These are phyloP conservation scores for Apis dorsata DNA, from an alignment of 1,140 invertebrate genomes.

Conservation along the genomic window DNA sequence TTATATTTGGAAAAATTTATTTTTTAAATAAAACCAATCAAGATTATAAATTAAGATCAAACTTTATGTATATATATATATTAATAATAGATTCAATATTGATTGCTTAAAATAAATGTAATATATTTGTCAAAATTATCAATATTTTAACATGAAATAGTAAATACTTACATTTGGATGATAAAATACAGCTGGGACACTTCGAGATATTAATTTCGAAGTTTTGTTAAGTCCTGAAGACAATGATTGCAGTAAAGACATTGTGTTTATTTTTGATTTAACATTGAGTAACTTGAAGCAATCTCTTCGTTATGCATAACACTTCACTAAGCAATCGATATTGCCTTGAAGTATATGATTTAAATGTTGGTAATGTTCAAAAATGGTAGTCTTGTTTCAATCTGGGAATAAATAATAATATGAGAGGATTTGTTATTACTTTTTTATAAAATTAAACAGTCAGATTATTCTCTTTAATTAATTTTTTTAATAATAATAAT, in stretches of 20 bases:
- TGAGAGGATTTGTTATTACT: neutral
- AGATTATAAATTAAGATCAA: neutral
- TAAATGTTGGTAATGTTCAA: neutral
- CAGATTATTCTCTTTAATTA: neutral
- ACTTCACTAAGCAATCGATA: neutral
- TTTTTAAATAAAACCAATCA: neutral
- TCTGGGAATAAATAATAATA: neutral
- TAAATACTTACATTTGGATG: constrained; percentile 78
- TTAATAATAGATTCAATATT: constrained; percentile 22
- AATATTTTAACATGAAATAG: neutral
- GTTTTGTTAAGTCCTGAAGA: constrained; percentile 68
- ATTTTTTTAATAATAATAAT: neutral
- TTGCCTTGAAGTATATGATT: neutral
- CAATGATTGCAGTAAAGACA: constrained; percentile 74
- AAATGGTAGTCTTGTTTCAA: constrained; percentile 14
- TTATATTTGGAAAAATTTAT: neutral
- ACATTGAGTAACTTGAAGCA: neutral
- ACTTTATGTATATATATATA: neutral
- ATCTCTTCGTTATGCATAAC: constrained; percentile 8
- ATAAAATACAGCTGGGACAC: constrained; percentile 75
- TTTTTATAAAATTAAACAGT: neutral
- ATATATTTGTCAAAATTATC: neutral
- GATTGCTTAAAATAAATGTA: constrained; percentile 14
- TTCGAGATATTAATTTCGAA: constrained; percentile 70
- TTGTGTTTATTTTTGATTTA: constrained; percentile 51